Evolutionary conservation across 2,797 vertebrate genomes (phyloP).

Genomic region (Psittacula derbiana): DNA sequence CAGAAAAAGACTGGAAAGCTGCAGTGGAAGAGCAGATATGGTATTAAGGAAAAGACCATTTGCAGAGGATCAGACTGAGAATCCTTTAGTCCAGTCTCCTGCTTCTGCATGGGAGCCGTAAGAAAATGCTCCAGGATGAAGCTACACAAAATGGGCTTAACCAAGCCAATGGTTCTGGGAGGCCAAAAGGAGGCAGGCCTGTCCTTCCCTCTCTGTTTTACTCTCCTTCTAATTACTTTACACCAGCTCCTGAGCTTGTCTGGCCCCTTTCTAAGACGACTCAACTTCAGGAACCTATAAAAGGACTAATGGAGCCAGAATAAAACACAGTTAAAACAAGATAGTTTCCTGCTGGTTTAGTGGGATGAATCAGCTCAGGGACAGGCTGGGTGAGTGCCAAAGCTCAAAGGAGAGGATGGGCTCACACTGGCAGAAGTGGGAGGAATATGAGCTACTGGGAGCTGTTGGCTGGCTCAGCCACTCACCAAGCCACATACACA

Average conservation of each 20-base stretch:
- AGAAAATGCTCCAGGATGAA: neutral
- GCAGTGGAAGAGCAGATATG: neutral
- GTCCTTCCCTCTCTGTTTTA: neutral
- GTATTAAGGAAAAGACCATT: neutral
- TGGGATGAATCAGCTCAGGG: neutral
- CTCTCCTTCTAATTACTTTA: neutral
- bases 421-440: neutral
- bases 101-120: neutral
- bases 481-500: neutral
- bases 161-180: neutral
- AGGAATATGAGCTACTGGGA: neutral
- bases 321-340: constrained; percentile 34
- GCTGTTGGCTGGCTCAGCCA: neutral
- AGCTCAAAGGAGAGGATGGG: neutral
- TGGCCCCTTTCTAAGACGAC: neutral
- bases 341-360: constrained; percentile 7
- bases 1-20: neutral
- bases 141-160: neutral
- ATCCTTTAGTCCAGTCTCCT: neutral
- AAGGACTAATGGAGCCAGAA: neutral
- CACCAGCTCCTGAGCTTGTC: neutral
- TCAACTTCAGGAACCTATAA: constrained; percentile 34
- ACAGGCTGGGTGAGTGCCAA: neutral
- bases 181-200: neutral
- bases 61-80: neutral